phyloP scores from a whole-genome alignment of 2,797 vertebrate genomes.

The Neopelma chrysocephalum region DNA sequence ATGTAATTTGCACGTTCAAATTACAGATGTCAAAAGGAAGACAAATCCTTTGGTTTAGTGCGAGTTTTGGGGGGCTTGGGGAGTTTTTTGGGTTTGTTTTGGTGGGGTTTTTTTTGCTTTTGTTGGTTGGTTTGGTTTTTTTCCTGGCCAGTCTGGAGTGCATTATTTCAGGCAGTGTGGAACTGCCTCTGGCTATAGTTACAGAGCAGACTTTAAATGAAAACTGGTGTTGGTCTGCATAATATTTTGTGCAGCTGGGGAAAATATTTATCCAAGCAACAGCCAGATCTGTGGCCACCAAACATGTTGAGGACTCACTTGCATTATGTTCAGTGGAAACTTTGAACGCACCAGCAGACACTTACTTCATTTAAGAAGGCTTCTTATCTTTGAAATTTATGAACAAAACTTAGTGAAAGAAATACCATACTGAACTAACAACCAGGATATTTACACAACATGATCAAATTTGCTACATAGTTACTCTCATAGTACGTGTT shows the following conservation, averaged over 20 bases:
- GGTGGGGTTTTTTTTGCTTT: background rate
- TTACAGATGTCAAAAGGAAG: conserved; percentile 17
- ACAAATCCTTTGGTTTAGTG: background rate
- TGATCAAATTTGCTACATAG: background rate
- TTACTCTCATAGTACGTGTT: background rate
- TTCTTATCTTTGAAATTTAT: background rate
- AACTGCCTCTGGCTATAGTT: conserved; percentile 45
- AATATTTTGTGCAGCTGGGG: conserved; percentile 59
- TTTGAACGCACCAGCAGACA: background rate
- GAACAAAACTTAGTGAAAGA: background rate
- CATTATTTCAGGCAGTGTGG: conserved; percentile 44
- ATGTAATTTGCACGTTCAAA: background rate
- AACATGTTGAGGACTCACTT: background rate
- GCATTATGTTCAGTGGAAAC: background rate
- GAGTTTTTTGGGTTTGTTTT: background rate
- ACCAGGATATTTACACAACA: background rate
- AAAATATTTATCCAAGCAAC: conserved; percentile 47
- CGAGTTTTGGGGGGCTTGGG: background rate
- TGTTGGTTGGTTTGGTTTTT: background rate
- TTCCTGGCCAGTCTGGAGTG: conserved; percentile 34
- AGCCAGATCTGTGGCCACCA: conserved; percentile 11
- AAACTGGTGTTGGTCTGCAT: conserved; percentile 28
- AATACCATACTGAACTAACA: background rate
- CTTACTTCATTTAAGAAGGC: background rate
- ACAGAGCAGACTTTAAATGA: conserved; percentile 48